A percentile compares a stretch with the other conserved stretches of the same genome.
These are phyloP conservation scores for Cyrtorhinus lividipennis DNA, from an alignment of 1,140 invertebrate species.

Conservation along the genomic window DNA sequence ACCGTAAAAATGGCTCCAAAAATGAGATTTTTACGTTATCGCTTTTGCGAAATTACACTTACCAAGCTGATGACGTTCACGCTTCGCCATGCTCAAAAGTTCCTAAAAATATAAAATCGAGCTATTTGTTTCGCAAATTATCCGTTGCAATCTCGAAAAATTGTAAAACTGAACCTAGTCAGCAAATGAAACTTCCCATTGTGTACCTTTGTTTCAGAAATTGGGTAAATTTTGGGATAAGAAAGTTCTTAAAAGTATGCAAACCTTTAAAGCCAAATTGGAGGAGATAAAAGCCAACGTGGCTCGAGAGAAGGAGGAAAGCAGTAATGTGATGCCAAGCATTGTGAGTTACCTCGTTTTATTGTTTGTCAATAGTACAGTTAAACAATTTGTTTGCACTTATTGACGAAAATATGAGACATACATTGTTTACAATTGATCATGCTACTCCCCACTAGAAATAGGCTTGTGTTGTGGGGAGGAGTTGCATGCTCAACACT, in stretches of 20 bases:
- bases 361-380: no score
- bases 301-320: no score
- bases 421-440: no score
- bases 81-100: background rate
- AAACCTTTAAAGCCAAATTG: conserved; percentile 9
- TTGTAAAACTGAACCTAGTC: no score
- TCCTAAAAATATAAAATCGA: background rate
- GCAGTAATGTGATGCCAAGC: no score
- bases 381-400: no score
- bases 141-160: background rate
- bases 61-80: background rate
- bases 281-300: conserved; percentile 3
- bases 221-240: background rate
- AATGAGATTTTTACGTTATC: background rate
- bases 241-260: conserved; percentile 2
- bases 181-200: no score
- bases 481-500: no score
- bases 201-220: background rate
- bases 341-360: no score
- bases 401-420: no score
- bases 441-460: no score
- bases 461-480: no score
- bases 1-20: background rate
- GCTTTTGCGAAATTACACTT: background rate
- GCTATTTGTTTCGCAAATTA: background rate